These are phyloP conservation scores for Chaetoderma sp. DNA, from an alignment of 2,888 invertebrate genomes.

Conservation along the genomic window DNA sequence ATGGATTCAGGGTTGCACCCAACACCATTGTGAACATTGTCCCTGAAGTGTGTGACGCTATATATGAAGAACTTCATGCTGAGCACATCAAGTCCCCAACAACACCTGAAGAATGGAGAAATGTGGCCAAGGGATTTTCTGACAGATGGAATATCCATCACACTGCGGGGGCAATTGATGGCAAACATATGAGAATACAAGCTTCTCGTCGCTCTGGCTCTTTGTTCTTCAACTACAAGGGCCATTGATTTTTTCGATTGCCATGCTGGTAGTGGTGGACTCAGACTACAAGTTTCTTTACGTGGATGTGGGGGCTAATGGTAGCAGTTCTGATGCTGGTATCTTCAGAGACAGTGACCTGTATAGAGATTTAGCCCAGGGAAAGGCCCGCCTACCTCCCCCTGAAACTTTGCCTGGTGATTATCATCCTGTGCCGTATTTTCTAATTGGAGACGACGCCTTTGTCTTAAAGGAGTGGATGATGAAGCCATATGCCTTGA, in stretches of 20 bases:
- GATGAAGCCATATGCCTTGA: constrained; percentile 11
- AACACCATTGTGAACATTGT: constrained; percentile 56
- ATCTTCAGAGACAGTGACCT: background rate
- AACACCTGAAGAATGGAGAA: constrained; percentile 21
- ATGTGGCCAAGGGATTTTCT: constrained; percentile 21
- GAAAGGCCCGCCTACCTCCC: background rate
- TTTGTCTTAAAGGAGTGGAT: constrained; percentile 12
- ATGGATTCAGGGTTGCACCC: constrained; percentile 54
- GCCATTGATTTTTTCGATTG: constrained; percentile 18
- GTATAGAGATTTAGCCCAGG: background rate
- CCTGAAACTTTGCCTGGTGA: constrained; percentile 17
- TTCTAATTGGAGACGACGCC: constrained; percentile 12
- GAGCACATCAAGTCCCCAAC: constrained; percentile 11
- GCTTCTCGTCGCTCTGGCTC: constrained; percentile 46
- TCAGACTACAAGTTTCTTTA: constrained; percentile 7
- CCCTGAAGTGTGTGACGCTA: constrained; percentile 52
- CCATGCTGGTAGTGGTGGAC: background rate
- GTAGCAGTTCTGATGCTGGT: background rate
- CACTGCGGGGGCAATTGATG: constrained; percentile 53
- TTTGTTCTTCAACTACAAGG: constrained; percentile 58
- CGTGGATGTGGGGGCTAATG: background rate
- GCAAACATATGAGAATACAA: constrained; percentile 56
- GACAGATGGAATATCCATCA: constrained; percentile 61
- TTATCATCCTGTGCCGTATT: constrained; percentile 7
- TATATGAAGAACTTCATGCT: constrained; percentile 39